Percentiles rank a stretch among this genome's conserved stretches.
phyloP scores from a whole-genome alignment of 2,888 invertebrate genomes.

The Brachylomia viminalis region DNA sequence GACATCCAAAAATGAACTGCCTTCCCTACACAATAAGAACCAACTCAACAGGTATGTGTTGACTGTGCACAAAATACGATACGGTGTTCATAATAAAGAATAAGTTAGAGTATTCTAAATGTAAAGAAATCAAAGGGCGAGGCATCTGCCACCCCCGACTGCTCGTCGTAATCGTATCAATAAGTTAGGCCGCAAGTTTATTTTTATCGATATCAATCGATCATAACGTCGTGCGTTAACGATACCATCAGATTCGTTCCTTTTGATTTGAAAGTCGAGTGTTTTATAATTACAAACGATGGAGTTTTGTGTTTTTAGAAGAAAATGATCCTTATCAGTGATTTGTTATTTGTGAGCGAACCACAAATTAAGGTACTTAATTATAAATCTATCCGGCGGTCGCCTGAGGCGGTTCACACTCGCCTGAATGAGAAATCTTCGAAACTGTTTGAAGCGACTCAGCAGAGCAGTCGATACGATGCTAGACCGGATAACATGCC shows the following conservation, averaged over 20 bases:
- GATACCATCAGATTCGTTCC: slow-evolving; percentile 61
- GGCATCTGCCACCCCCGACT: slow-evolving; percentile 84
- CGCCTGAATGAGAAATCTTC: slow-evolving; percentile 53
- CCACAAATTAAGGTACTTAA: slow-evolving; percentile 67
- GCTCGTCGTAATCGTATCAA: slow-evolving; percentile 77
- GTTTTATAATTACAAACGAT: slow-evolving; percentile 66
- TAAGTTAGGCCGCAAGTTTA: slow-evolving; percentile 72
- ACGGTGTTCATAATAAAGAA: slow-evolving; percentile 72
- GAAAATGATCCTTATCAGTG: slow-evolving; percentile 65
- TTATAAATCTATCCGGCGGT: slow-evolving; percentile 59
- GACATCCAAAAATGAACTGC: slow-evolving; percentile 51
- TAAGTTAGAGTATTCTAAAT: slow-evolving; percentile 71
- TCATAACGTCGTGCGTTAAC: slow-evolving; percentile 71
- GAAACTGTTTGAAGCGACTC: slow-evolving; percentile 26
- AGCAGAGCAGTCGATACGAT: slow-evolving; percentile 44
- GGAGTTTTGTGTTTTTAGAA: slow-evolving; percentile 56
- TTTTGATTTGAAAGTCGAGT: slow-evolving; percentile 61
- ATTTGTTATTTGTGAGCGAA: slow-evolving; percentile 69
- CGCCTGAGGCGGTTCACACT: slow-evolving; percentile 65
- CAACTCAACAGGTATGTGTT: slow-evolving; percentile 14
- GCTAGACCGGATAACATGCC: slow-evolving; percentile 50
- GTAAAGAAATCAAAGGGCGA: slow-evolving; percentile 70
- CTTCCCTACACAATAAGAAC: slow-evolving; percentile 29
- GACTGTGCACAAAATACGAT: slow-evolving; percentile 61
- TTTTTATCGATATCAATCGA: slow-evolving; percentile 77